Evolutionary conservation across 2,888 invertebrate species (phyloP), one percentile per base, ranked within the genome.

Genomic region (Panopea generosa): DNA sequence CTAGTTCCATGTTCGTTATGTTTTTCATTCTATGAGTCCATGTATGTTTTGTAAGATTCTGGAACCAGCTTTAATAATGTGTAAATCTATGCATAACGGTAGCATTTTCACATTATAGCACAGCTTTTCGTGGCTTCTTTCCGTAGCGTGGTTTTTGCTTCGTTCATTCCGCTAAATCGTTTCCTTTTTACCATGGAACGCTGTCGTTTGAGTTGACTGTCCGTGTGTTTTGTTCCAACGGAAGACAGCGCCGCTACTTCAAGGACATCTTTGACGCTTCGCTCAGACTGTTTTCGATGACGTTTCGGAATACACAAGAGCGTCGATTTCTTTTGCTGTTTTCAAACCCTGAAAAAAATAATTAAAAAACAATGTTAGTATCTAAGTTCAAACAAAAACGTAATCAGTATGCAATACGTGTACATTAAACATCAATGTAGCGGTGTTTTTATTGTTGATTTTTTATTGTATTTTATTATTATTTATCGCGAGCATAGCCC

Each of bases 271-370:
- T 94, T 94, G 27, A 95, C 95, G 1, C 95, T 95, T 86, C 94
- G 94, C 63, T 93, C 93, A 9, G 95, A 94, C 0, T n/a, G 94
- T 94, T 83, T 94, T 93, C 6, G 95, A 94, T 16, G 95, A 95
- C 0, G 95, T 95, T 90, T 95, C 95, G 52, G 95, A 95, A 87
- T 95, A 95, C 0, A 95, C 95, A 40, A 94, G 94, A 1, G 95
- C 95, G 49, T 94, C 94, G 6, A 95, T 93, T 90, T 95, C 95
- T 87, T 95, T 93, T 43, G 95, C 95, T 75, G 95, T 94, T 75
- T 94, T 93, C 83, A 95, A 89, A 76, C 95, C 95, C 95, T 95
- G 93, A 1, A 57, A 67, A 26, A 49, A 24, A 7, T 18, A 45
- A 45, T 45, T 16, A 49, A 49, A 49, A n/a, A 49, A 49, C 7